Base-by-base conservation (phyloP, 2,113 vertebrate genomes). In the Zosterops hypoxanthus region DNA sequence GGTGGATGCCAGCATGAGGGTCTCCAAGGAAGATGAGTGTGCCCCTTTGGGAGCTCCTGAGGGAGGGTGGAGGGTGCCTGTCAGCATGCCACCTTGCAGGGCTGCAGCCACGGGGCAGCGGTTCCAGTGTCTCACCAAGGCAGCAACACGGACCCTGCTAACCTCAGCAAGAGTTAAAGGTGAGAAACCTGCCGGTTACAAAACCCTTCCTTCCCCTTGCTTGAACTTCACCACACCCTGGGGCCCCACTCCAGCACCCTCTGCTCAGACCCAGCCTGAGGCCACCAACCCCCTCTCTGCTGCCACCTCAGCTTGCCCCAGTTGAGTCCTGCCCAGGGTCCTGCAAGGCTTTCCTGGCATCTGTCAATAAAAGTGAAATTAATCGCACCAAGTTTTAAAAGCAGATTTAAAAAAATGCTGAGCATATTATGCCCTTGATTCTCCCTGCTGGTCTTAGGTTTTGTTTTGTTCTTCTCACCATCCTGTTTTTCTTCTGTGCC, bases 151-250 rank as follows among this genome's bases (percentile, higher is more conserved):
- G 25, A 44, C 39, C 9, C 23, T 75, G 34, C 20, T 66, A 42
- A 66, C 81, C 49, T 46, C 12, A 0, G 85, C 60, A 76, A 82
- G 71, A 91, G 73, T 47, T 77, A 75, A 69, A 83, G 39, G 75
- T 82, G 94, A 92, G 88, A 91, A 87, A 94, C 57, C 39, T 78
- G 75, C 31, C 2, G 24, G 42, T 92, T 95, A 81, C 23, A 63
- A 95, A 95, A 86, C n/a, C 20, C 36, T 91, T 96, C 76, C 60
- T 92, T 95, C 65, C 70, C 72, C 70, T 93, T 50, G 33, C 63
- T 66, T 94, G 73, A 97, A 66, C 82, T 91, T 29, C 88, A 92
- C 86, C 86, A 12, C 72, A 57, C 69, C 70, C 61, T 64, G n/a
- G 56, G 94, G 82, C 59, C 5, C 2, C 4, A 39, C 63, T 71